Evolutionary conservation across 2,113 vertebrate species (phyloP), one percentile per base, ranked within the genome.

Genomic region (Castor canadensis): DNA sequence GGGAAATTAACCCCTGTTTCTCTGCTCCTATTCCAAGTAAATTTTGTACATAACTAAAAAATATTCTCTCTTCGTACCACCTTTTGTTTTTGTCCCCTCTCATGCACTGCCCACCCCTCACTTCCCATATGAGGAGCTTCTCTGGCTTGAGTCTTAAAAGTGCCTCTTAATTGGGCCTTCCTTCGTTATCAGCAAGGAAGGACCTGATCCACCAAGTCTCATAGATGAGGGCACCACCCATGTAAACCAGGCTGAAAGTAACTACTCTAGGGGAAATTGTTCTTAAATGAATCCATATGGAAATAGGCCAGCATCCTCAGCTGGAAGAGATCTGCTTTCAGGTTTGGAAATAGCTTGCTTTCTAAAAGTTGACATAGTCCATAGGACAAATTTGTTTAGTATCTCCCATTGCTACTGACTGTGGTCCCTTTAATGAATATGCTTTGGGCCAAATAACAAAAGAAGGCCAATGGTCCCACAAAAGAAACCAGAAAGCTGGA

Each of bases 241-340:
- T 49, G 19, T 20, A 64, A 87, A 69, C 89, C 62, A 89, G 38
- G 9, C 82, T 54, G 17, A 45, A 76, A 93, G 69, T 73, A 89
- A 80, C 30, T 52, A 13, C 52, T 81, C 20, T 40, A 66, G 69
- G 67, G 95, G 47, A 94, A 86, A 88, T 93, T 90, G 66, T 87
- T 95, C 93, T 95, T 80, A 94, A 88, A 96, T 90, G 93, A 96
- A 81, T 96, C 86, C 43, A 17, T 30, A 3, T 93, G 96, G 87
- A 95, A 89, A 84, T 11, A 32, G 17, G 94, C 95, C 95, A 91
- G 86, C 76, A 84, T 30, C 86, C 67, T 93, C 93, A 97, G 96
- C 96, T 97, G 94, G 86, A 67, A 93, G 60, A 95, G 84, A 91
- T 98, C 92, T 91, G 88, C 93, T 96, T 96, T 84, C 89, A 96